Base-by-base conservation (phyloP, 1,140 invertebrate genomes). In the Atta cephalotes region DNA sequence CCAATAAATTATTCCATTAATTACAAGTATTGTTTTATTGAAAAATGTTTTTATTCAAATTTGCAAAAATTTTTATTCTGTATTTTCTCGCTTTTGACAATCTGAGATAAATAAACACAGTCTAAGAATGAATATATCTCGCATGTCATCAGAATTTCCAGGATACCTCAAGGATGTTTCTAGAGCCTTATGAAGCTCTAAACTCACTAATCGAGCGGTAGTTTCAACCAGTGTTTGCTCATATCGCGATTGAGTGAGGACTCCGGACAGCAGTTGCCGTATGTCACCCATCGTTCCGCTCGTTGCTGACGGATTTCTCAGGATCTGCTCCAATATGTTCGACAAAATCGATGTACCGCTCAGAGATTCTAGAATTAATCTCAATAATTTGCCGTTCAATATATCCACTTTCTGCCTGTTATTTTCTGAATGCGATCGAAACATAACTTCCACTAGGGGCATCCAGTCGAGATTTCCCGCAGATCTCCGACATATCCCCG, bases 211-310 rank as follows among this genome's bases (percentile, higher is more conserved):
- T 89, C 93, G 94, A 5, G 94, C 92, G 28, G 95, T 95, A 31
- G 95, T 94, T 90, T 95, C 94, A 21, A 95, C 94, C 45, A 95
- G 90, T 74, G 94, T 93, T 93, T 95, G 94, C 80, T 95, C 95
- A 18, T 95, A 95, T 62, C 92, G 91, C 21, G 95, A 95, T 82
- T 95, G 95, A 21, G 92, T 94, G 18, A 95, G 90, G 18, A 95
- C 95, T n/a, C 94, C 93, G 28, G 93, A 94, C 0, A 95, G 80
- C 4, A 95, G 81, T 88, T 94, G 93, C 80, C 94, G 87, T 79
- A 95, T 95, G 85, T 95, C 95, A 63, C 95, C 95, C 74, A 95
- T 95, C 0, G 94, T 95, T 16, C 95, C 95, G 70, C 94, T 93
- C 39, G 93, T 95, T n/a, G 94, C 93, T 78, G 95, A 80, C 35